Evolutionary conservation across 2,888 invertebrate species (phyloP).

Genomic region (Lithophane semibrunnea): DNA sequence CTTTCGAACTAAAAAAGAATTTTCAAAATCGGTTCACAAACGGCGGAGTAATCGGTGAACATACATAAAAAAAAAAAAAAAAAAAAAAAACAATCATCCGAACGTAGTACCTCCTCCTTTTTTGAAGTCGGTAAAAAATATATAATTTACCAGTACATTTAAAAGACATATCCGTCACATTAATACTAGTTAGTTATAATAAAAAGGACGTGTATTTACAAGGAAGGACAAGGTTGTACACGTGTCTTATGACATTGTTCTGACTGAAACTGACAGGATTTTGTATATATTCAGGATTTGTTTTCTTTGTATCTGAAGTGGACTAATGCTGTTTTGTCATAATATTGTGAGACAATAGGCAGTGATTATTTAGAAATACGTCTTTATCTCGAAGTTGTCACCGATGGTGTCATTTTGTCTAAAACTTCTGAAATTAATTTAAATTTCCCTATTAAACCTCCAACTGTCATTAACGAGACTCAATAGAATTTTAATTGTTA

Average conservation of each 20-base stretch:
- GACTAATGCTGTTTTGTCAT: slow-evolving; percentile 5
- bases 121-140: no score
- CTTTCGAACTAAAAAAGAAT: no score
- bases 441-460: neutral
- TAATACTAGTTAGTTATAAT: neutral
- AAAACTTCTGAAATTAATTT: neutral
- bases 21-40: no score
- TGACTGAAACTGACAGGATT: slow-evolving; percentile 35
- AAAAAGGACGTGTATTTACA: neutral
- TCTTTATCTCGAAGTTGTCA: neutral
- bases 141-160: neutral
- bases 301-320: slow-evolving; percentile 11
- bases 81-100: no score
- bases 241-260: slow-evolving; percentile 7
- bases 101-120: no score
- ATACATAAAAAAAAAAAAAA: no score
- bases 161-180: neutral
- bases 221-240: slow-evolving; percentile 13
- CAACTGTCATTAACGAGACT: no score
- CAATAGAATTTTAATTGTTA: no score
- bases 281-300: slow-evolving; percentile 8
- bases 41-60: no score
- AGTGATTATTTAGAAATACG: neutral
- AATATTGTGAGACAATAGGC: neutral
- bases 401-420: neutral